Conservation (phyloP, 2,113 vertebrate species). For the Pangasianodon hypophthalmus region DNA sequence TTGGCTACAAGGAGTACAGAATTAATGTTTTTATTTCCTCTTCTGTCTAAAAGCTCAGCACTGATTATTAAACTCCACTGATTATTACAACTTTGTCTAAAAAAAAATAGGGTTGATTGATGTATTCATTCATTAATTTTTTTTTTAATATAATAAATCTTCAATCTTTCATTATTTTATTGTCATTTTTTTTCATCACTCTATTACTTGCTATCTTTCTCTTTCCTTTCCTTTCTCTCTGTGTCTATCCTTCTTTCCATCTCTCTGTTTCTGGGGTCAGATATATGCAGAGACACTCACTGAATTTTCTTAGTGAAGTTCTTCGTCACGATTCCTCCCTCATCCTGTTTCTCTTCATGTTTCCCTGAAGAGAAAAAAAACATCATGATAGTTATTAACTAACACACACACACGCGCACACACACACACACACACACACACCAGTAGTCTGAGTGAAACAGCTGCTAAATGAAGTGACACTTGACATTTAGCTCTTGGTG, state of each 20-base stretch:
- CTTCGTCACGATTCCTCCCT: constrained; percentile 96
- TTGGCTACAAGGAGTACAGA: too few species aligned
- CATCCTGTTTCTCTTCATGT: constrained; percentile 95
- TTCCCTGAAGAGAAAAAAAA: constrained; percentile 75
- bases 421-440: constrained; percentile 15
- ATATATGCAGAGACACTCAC: constrained; percentile 76
- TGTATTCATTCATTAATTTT: too few species aligned
- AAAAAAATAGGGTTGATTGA: too few species aligned
- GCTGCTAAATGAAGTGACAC: background rate
- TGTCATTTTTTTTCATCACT: too few species aligned
- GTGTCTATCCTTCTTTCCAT: background rate
- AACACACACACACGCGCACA: constrained; percentile 3
- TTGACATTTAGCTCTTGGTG: background rate
- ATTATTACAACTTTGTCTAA: too few species aligned
- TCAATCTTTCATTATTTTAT: too few species aligned
- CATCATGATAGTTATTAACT: background rate
- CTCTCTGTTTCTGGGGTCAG: background rate
- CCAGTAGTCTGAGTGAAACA: background rate
- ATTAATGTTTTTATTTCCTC: too few species aligned
- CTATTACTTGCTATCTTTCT: background rate
- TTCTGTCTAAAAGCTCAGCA: too few species aligned
- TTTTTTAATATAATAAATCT: too few species aligned
- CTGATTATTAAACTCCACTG: too few species aligned
- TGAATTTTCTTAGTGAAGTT: constrained; percentile 99
- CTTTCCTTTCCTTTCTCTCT: background rate